phyloP scores from a whole-genome alignment of 64 coral and sea anemone species.

The Porites australiensis region DNA sequence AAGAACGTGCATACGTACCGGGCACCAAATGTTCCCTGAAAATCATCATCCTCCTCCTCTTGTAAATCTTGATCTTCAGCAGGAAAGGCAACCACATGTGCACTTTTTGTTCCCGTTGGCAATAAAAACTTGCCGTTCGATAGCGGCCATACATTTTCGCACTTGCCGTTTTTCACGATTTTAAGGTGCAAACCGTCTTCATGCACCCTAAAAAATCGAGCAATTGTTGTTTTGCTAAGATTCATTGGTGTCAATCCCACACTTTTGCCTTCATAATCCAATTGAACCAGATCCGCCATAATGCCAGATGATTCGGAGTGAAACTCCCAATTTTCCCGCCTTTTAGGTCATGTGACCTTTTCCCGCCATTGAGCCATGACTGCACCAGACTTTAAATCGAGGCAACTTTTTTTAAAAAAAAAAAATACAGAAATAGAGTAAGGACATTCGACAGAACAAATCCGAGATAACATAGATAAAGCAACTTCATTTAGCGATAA shows the following conservation, averaged over 20 bases:
- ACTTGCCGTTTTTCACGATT: not conserved
- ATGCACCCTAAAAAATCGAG: slow-evolving; percentile 10
- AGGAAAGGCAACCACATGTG: not conserved
- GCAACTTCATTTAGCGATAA: too few relatives aligned
- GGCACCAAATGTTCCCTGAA: not conserved
- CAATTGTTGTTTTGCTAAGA: not conserved
- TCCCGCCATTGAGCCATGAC: too few relatives aligned
- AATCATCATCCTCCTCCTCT: not conserved
- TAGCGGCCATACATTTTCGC: not conserved
- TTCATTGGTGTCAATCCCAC: not conserved
- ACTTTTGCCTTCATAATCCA: not conserved
- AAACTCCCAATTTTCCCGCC: too few relatives aligned
- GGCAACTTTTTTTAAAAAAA: too few relatives aligned
- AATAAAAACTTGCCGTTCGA: not conserved
- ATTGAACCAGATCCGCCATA: not conserved
- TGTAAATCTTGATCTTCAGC: not conserved
- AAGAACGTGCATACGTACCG: not conserved
- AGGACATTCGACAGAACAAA: too few relatives aligned
- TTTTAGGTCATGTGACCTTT: too few relatives aligned
- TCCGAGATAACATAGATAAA: too few relatives aligned
- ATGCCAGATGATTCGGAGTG: too few relatives aligned
- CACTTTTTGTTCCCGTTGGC: not conserved
- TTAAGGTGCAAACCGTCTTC: slow-evolving; percentile 30
- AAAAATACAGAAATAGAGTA: too few relatives aligned
- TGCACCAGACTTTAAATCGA: too few relatives aligned